Conservation (phyloP, 2,888 invertebrate genomes). For the Hirtodrosophila cameraria region DNA sequence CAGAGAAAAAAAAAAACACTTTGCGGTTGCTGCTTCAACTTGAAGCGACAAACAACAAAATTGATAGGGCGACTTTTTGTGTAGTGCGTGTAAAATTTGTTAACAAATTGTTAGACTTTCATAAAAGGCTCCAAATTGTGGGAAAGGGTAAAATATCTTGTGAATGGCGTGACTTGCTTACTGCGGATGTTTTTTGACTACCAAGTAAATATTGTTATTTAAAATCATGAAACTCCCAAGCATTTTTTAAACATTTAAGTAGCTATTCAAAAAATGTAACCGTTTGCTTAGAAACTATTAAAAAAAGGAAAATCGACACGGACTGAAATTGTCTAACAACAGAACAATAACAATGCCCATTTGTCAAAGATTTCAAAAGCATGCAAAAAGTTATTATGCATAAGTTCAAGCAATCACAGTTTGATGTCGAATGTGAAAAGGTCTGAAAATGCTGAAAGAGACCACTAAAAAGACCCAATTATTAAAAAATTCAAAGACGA, state of each 20-base stretch:
- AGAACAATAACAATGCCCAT: too few relatives aligned
- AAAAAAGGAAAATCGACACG: not conserved
- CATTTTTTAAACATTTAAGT: slow-evolving; percentile 24
- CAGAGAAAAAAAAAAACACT: slow-evolving; percentile 30
- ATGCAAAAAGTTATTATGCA: too few relatives aligned
- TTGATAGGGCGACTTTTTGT: slow-evolving; percentile 50
- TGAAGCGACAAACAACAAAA: slow-evolving; percentile 58
- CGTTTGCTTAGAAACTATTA: slow-evolving; percentile 1
- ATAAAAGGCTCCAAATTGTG: slow-evolving; percentile 10
- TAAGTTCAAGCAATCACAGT: too few relatives aligned
- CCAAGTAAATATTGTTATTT: slow-evolving; percentile 48
- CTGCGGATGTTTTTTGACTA: slow-evolving; percentile 11
- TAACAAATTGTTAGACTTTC: slow-evolving; percentile 45
- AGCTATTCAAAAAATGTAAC: not conserved
- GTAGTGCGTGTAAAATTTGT: slow-evolving; percentile 54
- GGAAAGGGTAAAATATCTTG: not conserved
- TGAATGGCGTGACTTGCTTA: slow-evolving; percentile 26
- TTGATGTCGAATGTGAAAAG: too few relatives aligned
- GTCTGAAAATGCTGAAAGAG: too few relatives aligned
- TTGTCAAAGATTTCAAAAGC: too few relatives aligned
- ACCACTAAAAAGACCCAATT: too few relatives aligned
- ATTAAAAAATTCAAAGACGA: too few relatives aligned
- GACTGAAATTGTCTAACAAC: too few relatives aligned
- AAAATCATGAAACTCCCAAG: slow-evolving; percentile 25
- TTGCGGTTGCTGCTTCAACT: slow-evolving; percentile 39